Conservation (phyloP, 2,797 vertebrate genomes). For the Gallirallus australis region DNA sequence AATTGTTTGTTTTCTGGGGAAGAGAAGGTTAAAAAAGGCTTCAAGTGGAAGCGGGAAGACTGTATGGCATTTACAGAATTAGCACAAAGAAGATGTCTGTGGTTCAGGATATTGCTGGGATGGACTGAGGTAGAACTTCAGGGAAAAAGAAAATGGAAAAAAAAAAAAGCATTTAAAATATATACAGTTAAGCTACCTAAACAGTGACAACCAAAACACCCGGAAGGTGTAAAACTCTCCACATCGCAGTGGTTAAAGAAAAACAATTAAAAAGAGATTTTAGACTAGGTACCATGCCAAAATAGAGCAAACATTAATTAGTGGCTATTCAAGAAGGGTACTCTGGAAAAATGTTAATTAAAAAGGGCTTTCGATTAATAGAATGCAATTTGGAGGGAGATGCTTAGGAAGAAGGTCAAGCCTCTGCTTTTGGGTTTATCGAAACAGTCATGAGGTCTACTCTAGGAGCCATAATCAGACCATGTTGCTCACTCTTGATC, state of each 20-base stretch:
- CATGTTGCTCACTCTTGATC: not conserved
- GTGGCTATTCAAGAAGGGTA: not conserved
- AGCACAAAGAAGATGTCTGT: not conserved
- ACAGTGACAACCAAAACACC: not conserved
- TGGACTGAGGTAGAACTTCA: not conserved
- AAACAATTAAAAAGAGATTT: not conserved
- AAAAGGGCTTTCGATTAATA: slow-evolving; percentile 3
- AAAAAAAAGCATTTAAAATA: not conserved
- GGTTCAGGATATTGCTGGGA: not conserved
- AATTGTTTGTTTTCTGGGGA: not conserved
- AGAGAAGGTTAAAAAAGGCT: not conserved
- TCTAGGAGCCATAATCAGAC: not conserved
- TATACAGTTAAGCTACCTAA: not conserved
- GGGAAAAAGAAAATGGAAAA: not conserved
- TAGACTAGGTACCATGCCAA: not conserved
- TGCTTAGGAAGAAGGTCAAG: not conserved
- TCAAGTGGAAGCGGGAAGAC: not conserved
- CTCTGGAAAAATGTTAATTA: slow-evolving; percentile 21
- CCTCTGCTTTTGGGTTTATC: not conserved
- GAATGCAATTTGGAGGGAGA: not conserved
- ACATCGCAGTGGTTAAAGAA: not conserved
- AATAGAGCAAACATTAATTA: not conserved
- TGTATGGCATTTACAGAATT: slow-evolving; percentile 9
- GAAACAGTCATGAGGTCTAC: not conserved
- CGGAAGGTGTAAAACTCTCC: not conserved